Evolutionary conservation across 2,797 vertebrate genomes (phyloP).

Genomic region (Anguilla pacifica): DNA sequence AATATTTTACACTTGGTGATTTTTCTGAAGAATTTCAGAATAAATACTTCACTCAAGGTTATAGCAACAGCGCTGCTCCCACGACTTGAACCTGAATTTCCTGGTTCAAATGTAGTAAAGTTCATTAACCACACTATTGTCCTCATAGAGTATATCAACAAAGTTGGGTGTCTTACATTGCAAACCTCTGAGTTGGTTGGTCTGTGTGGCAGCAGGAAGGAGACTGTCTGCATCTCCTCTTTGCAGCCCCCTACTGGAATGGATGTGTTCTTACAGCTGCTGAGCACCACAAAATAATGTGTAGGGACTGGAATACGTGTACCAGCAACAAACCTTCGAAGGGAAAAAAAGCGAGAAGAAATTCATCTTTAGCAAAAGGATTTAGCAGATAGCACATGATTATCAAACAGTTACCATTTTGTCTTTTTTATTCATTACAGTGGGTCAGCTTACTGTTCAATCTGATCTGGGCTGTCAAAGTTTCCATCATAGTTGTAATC

Average conservation of each 20-base stretch:
- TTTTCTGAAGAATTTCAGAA: background rate
- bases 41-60: background rate
- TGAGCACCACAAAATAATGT: constrained; percentile 85
- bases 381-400: background rate
- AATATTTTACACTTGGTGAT: background rate
- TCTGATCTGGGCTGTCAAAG: constrained; percentile 74
- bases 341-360: background rate
- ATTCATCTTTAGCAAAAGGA: background rate
- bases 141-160: background rate
- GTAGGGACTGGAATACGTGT: constrained; percentile 78
- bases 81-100: background rate
- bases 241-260: constrained; percentile 65
- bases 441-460: constrained; percentile 73
- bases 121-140: background rate
- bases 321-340: constrained; percentile 63
- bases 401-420: background rate
- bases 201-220: constrained; percentile 86
- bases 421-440: background rate
- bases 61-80: background rate
- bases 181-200: constrained; percentile 83
- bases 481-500: constrained; percentile 84
- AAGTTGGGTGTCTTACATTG: constrained; percentile 62
- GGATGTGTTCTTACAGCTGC: constrained; percentile 75
- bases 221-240: constrained; percentile 69
- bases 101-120: background rate